Conservation (phyloP, 2,888 invertebrate species). For the Oligia strigilis region DNA sequence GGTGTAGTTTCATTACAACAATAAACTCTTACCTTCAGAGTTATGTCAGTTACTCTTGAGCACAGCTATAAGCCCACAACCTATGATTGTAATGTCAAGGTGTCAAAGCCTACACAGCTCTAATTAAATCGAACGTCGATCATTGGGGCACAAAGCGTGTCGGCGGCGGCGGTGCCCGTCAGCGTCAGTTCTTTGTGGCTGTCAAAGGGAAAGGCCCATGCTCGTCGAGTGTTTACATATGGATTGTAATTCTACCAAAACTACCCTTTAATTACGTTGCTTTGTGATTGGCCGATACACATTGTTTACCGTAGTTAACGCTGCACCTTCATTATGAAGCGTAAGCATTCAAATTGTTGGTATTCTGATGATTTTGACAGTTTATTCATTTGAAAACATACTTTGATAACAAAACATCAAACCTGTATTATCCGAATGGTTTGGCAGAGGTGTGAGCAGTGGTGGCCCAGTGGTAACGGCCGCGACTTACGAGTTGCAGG, state of each 20-base stretch:
- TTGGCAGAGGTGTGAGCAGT: background rate
- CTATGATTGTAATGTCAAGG: background rate
- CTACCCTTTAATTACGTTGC: slow-evolving; percentile 8
- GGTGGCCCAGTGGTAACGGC: background rate
- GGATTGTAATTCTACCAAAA: background rate
- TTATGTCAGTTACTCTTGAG: background rate
- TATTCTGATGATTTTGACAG: background rate
- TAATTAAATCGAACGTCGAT: slow-evolving; percentile 22
- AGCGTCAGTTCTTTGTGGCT: background rate
- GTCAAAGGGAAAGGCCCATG: background rate
- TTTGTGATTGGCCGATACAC: slow-evolving; percentile 6
- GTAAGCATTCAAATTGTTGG: background rate
- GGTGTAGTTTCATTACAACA: background rate
- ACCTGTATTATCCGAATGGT: background rate
- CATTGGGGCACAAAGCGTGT: background rate
- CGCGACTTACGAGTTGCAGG: background rate
- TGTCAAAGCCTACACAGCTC: background rate
- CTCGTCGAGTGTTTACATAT: background rate
- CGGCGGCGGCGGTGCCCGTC: background rate
- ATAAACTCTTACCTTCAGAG: background rate
- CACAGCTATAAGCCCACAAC: too few species aligned
- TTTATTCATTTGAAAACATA: background rate
- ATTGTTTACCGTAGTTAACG: background rate
- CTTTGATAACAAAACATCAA: background rate
- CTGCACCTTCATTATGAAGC: background rate